Percentiles rank a stretch among this genome's conserved stretches.
phyloP scores from a whole-genome alignment of 2,888 invertebrate species.

The Blastobasis adustella region DNA sequence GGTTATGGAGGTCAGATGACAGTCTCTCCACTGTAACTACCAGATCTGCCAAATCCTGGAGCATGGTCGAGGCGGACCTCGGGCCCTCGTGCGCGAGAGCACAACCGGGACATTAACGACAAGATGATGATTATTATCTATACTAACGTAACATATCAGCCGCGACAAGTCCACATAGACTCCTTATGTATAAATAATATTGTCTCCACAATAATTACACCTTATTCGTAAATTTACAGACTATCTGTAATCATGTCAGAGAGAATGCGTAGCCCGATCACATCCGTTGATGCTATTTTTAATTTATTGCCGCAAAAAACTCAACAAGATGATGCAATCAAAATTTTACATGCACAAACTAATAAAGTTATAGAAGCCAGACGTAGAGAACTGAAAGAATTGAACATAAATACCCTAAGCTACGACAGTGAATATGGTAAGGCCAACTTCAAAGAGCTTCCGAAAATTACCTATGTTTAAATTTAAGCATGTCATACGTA shows the following conservation, averaged over 20 bases:
- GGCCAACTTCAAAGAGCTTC: not conserved
- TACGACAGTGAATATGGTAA: conserved; percentile 38
- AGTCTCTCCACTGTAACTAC: too few species aligned
- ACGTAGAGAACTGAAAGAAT: conserved; percentile 38
- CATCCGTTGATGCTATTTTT: conserved; percentile 41
- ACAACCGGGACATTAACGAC: too few species aligned
- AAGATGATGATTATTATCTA: too few species aligned
- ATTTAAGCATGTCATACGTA: not conserved
- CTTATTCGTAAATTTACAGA: conserved; percentile 17
- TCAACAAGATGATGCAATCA: conserved; percentile 62
- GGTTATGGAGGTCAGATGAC: too few species aligned
- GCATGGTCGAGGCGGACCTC: too few species aligned
- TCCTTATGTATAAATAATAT: too few species aligned
- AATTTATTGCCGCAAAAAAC: conserved; percentile 74
- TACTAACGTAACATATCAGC: too few species aligned
- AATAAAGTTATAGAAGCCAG: conserved; percentile 59
- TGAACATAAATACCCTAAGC: conserved; percentile 27
- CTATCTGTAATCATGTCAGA: conserved; percentile 30
- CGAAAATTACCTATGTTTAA: too few species aligned
- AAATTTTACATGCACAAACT: conserved; percentile 56
- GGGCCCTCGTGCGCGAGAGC: too few species aligned
- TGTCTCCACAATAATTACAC: not conserved
- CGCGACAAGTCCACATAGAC: too few species aligned
- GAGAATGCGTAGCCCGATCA: conserved; percentile 47
- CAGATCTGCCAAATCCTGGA: too few species aligned